Conservation (phyloP, 2,113 vertebrate species). For the Enhydra lutris region DNA sequence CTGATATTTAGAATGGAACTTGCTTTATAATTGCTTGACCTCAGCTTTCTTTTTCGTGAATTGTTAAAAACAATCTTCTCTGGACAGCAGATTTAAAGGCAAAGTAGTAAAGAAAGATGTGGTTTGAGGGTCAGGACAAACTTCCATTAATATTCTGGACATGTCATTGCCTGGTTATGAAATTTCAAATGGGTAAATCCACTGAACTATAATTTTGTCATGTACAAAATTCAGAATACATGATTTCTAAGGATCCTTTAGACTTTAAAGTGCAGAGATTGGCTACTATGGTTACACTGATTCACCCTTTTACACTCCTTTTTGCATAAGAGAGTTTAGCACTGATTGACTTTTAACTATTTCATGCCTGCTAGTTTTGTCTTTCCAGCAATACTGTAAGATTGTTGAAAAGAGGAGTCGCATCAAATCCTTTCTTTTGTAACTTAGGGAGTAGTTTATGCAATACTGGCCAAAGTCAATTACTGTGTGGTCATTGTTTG, state of each 20-base stretch:
- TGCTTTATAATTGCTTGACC: neutral
- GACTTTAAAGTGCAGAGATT: neutral
- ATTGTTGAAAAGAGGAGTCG: neutral
- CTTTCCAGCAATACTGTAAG: neutral
- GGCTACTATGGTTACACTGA: neutral
- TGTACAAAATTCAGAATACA: neutral
- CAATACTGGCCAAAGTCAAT: neutral
- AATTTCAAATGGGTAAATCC: neutral
- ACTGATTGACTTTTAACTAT: constrained; percentile 30
- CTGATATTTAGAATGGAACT: neutral
- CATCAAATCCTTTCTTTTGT: neutral
- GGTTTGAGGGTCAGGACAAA: neutral
- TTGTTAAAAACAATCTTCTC: neutral
- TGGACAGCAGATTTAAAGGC: neutral
- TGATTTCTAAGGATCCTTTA: neutral
- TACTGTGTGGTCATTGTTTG: neutral
- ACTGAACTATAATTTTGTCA: neutral
- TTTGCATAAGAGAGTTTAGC: neutral
- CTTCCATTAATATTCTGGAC: neutral
- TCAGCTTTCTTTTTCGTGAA: neutral
- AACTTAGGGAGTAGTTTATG: constrained; percentile 5
- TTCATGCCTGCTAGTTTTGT: neutral
- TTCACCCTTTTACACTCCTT: neutral
- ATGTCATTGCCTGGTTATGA: neutral
- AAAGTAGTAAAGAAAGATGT: neutral